Evolutionary conservation across 1,140 invertebrate species (phyloP), one percentile per base, ranked within the genome.

Genomic region (Drosophila tsacasi): DNA sequence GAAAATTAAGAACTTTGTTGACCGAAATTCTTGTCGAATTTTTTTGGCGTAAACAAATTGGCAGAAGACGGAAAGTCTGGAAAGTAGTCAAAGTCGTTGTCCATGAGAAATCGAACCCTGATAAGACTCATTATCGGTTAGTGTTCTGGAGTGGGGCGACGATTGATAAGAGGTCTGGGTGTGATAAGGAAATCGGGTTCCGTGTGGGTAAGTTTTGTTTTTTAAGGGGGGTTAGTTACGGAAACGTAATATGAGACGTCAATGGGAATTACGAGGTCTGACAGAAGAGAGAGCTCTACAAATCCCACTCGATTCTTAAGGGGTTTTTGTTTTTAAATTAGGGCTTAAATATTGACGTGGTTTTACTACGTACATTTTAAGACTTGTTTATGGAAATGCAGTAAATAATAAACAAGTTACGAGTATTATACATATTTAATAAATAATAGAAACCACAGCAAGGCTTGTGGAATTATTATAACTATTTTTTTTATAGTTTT

Each of bases 41-140:
- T 55, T 19, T 73, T 73, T 8, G 67, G 25, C 67, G 55, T 73
- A 73, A 73, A 73, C 69, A 73, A 73, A 72, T 72, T 72, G 30
- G 67, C 12, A 2, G 54, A 73, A 73, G 69, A 73, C 69, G 35
- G 44, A 60, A 50, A 55, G 69, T 73, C 69, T 73, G 30, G 67
- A 61, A 73, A 30, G 54, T 23, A 55, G 54, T 44, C 42, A 5
- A 10, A 8, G 30, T 10, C 19, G 21, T 15, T 25, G 68, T 8
- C 69, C 52, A 39, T 71, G 68, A 58, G 69, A 58, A 72, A 61
- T 59, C 68, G 27, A 61, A 27, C 13, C 2, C 0, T 23, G 69
- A 73, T 73, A 73, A 73, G 67, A 57, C 25, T 15, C 30, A 47
- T 50, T 72, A 73, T 73, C 69, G 69, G 67, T 60, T 59, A 72